Evolutionary conservation across 2,888 invertebrate genomes (phyloP), one percentile per base, ranked within the genome.

Genomic region (Archaeoteleia sp.): DNA sequence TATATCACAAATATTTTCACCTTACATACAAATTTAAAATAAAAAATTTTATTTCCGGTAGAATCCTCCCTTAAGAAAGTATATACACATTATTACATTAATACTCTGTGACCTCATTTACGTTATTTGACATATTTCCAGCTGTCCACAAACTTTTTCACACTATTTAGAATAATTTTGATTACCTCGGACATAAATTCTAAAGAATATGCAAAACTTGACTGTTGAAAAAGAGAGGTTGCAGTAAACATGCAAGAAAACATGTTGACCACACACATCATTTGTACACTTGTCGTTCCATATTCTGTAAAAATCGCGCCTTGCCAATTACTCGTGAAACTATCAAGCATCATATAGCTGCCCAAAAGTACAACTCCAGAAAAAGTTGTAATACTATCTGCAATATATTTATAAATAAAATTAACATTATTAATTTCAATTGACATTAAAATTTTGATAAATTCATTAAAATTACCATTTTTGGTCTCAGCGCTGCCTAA

Each of bases 291-390:
- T 20, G 91, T 91, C 88, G 94, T 92, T 71, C 90, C 88, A 85
- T 96, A 93, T 51, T 90, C 89, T 57, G 89, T 87, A 86, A 97
- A 98, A 61, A 99, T 88, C 61, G 92, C 92, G 72, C 94, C 94
- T 88, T 99, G 98, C 98, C 98, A 99, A 85, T 97, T 97, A 63
- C 97, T 93, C 8, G 99, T 99, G 87, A 99, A 99, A 84, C 97
- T 95, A 87, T 99, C 99, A 86, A 97, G 95, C 49, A 91, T 86
- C 90, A 99, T 93, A 87, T 99, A 99, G 74, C 95, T 91, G 67
- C 91, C 89, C 73, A 99, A 89, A 70, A 99, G 90, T 67, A 95
- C 87, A 43, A 94, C 86, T 10, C 98, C 98, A 1, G 96, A 94
- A 73, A 92, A 82, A 12, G 95, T 94, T 8, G 95, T 95, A 8